A percentile compares a stretch with the other conserved stretches of the same genome.
These are phyloP conservation scores for Sinocyclocheilus grahami DNA, from an alignment of 2,113 vertebrate species.

Conservation along the genomic window DNA sequence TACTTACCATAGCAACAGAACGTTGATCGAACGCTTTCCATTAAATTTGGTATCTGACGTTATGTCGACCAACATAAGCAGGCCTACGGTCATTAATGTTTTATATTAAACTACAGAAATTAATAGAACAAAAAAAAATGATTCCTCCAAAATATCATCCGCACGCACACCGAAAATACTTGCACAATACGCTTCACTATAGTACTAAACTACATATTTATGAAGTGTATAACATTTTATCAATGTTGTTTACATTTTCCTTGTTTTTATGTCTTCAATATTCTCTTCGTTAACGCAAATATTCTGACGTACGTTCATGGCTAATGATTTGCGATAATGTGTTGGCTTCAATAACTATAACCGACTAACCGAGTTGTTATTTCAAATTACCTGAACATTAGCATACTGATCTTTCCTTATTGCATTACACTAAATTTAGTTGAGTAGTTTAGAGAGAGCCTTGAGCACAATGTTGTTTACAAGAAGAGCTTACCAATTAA, in stretches of 20 bases:
- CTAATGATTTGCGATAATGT: slow-evolving; percentile 11
- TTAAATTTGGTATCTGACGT: background rate
- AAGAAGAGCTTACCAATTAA: slow-evolving; percentile 17
- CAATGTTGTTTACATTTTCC: background rate
- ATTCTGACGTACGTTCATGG: background rate
- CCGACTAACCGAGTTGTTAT: slow-evolving; percentile 67
- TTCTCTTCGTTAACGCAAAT: background rate
- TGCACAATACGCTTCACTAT: background rate
- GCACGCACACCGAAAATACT: background rate
- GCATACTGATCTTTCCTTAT: slow-evolving; percentile 79
- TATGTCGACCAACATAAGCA: background rate
- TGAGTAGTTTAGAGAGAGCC: slow-evolving; percentile 65
- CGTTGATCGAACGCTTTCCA: background rate
- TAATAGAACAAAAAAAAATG: no score
- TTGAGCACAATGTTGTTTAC: slow-evolving; percentile 15
- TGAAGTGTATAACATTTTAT: background rate
- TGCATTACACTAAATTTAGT: slow-evolving; percentile 79
- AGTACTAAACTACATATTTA: no score
- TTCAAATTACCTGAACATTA: slow-evolving; percentile 80
- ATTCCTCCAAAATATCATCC: background rate
- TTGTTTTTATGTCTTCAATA: background rate
- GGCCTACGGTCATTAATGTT: background rate
- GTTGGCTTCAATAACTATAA: background rate
- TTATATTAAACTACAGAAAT: background rate
- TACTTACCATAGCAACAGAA: background rate